These are phyloP conservation scores for Drosophila ambigua DNA, from an alignment of 1,140 invertebrate species.

Conservation along the genomic window DNA sequence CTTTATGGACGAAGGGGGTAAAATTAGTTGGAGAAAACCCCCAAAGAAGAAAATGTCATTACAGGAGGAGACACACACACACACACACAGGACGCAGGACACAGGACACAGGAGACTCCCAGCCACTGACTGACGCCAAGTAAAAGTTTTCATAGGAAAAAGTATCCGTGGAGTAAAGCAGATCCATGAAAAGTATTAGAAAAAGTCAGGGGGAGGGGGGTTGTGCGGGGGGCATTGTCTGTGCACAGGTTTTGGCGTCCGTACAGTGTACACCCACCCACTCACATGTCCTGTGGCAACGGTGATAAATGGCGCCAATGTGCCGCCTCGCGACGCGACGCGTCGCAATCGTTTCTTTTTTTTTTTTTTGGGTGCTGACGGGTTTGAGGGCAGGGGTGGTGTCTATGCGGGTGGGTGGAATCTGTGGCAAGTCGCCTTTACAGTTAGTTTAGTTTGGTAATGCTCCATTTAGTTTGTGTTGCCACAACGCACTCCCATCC, in stretches of 20 bases:
- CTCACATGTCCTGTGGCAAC: constrained; percentile 68
- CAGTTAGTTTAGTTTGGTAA: constrained; percentile 79
- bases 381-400: constrained; percentile 11
- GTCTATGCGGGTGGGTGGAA: constrained; percentile 19
- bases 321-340: constrained; percentile 77
- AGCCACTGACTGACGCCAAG: constrained; percentile 64
- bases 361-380: constrained; percentile 26
- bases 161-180: constrained; percentile 24
- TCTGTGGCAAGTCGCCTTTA: constrained; percentile 62
- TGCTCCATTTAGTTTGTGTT: constrained; percentile 73
- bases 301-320: constrained; percentile 84
- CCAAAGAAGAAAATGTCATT: constrained; percentile 73
- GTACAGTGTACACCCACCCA: constrained; percentile 16
- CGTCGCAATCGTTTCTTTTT: constrained; percentile 50
- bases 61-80: constrained; percentile 37
- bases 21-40: constrained; percentile 44
- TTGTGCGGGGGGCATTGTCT: constrained; percentile 58
- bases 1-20: constrained; percentile 76
- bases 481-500: constrained; percentile 13
- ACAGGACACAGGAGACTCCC: constrained; percentile 49
- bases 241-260: constrained; percentile 70
- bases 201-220: constrained; percentile 35
- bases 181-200: constrained; percentile 65
- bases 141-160: constrained; percentile 67
- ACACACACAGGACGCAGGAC: constrained; percentile 51